Conservation (phyloP, 1,140 invertebrate species). For the Heterodera schachtii region DNA sequence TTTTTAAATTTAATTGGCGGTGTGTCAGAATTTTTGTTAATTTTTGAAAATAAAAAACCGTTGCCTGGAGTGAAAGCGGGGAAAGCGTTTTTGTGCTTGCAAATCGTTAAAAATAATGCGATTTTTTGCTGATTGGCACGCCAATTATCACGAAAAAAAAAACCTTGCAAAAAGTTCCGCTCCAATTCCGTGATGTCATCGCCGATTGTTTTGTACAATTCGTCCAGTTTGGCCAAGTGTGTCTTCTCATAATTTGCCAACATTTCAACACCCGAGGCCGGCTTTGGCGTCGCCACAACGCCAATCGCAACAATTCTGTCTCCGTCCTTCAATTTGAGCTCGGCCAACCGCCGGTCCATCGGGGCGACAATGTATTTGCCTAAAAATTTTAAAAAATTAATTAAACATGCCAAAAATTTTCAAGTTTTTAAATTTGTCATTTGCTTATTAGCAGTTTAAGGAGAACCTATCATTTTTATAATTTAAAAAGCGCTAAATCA, state of each 20-base stretch:
- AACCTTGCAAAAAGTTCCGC: constrained; percentile 38
- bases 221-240: constrained; percentile 29
- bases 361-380: constrained; percentile 37
- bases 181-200: constrained; percentile 36
- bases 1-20: too few relatives aligned
- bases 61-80: too few relatives aligned
- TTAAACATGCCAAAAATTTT: too few relatives aligned
- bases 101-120: too few relatives aligned
- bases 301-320: constrained; percentile 42
- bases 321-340: constrained; percentile 31
- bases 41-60: too few relatives aligned
- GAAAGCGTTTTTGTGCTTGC: too few relatives aligned
- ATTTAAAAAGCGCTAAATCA: too few relatives aligned
- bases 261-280: constrained; percentile 17
- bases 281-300: not conserved
- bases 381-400: not conserved
- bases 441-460: too few relatives aligned
- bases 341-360: constrained; percentile 29
- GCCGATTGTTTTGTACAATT: constrained; percentile 22
- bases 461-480: too few relatives aligned
- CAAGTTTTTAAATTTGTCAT: too few relatives aligned
- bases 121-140: too few relatives aligned
- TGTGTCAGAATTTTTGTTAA: too few relatives aligned
- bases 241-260: constrained; percentile 39
- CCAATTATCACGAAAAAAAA: not conserved